Evolutionary conservation across 37 sponge, comb jelly and placozoan species (phyloP), one percentile per base, ranked within the genome.

Genomic region (Chondrosia reniformis): DNA sequence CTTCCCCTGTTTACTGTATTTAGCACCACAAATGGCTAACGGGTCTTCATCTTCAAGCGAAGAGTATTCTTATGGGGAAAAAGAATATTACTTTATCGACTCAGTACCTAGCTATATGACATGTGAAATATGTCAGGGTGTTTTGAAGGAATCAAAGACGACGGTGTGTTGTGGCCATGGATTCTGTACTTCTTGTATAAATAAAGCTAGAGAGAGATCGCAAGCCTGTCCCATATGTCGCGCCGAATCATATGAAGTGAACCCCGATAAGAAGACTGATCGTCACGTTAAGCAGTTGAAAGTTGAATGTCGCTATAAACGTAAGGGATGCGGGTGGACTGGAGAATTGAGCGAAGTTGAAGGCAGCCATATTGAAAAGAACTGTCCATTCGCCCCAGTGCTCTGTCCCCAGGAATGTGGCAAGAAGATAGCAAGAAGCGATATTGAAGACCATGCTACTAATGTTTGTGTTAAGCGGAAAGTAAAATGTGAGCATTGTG

Each of bases 261-360:
- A 41, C 24, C 8, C 17, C 19, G 72, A 69, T 44, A 69, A 37
- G 36, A 69, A 69, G 43, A 69, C 72, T 2, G 72, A 69, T 39
- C 72, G 72, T 17, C 9, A 43, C 2, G 72, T 69, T 9, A 44
- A 44, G 22, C 41, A 36, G 40, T 44, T 69, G 42, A 69, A 69
- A 37, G 72, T 69, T 2, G 0, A n/a, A 21, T 69, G 72, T 44
- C 72, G 72, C 4, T 69, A 43, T 39, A 43, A 21, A 7, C n/a
- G 21, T 2, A 38, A 6, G 22, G 72, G 72, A 36, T 69, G 72
- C 72, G n/a, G n/a, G 2, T 69, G 72, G 72, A 36, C 39, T 9
- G 72, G 72, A 8, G 72, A 69, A 6, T 25, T 69, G 72, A 69
- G 72, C 36, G 72, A 69, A 21, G 72, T 69, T 25, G 72, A 69